phyloP scores from a whole-genome alignment of 2,888 invertebrate genomes.

The Erpobdella octoculata region DNA sequence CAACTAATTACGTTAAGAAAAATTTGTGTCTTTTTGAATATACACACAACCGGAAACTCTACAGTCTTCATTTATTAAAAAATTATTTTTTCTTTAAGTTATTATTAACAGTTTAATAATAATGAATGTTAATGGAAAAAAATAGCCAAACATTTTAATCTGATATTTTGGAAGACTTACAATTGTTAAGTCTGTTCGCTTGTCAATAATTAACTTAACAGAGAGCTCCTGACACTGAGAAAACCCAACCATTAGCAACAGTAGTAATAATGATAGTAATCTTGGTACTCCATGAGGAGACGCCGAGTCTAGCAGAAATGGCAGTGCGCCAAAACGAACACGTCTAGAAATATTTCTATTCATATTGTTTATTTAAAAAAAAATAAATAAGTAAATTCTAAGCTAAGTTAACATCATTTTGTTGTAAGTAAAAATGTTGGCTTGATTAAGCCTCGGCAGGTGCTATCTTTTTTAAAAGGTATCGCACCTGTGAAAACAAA shows the following conservation, averaged over 20 bases:
- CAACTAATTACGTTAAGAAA: too few species aligned
- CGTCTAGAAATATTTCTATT: too few species aligned
- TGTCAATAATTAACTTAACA: background rate
- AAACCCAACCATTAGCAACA: background rate
- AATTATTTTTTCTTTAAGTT: too few species aligned
- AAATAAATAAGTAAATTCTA: background rate
- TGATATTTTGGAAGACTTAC: background rate
- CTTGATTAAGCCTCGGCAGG: background rate
- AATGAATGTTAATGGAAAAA: too few species aligned
- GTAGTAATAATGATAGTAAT: background rate
- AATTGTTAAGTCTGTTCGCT: background rate
- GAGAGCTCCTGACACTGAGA: background rate
- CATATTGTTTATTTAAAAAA: background rate
- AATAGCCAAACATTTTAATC: background rate
- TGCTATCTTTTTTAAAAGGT: too few species aligned
- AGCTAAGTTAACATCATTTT: background rate
- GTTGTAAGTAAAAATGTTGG: background rate
- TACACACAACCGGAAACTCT: too few species aligned
- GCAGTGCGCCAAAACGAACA: too few species aligned
- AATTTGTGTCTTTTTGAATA: too few species aligned
- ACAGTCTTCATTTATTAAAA: too few species aligned
- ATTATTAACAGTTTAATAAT: too few species aligned
- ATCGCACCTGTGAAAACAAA: background rate
- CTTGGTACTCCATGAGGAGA: too few species aligned
- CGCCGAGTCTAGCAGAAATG: too few species aligned